Conservation (phyloP, 2,113 vertebrate genomes). For the pig (Sus scrofa) region DNA sequence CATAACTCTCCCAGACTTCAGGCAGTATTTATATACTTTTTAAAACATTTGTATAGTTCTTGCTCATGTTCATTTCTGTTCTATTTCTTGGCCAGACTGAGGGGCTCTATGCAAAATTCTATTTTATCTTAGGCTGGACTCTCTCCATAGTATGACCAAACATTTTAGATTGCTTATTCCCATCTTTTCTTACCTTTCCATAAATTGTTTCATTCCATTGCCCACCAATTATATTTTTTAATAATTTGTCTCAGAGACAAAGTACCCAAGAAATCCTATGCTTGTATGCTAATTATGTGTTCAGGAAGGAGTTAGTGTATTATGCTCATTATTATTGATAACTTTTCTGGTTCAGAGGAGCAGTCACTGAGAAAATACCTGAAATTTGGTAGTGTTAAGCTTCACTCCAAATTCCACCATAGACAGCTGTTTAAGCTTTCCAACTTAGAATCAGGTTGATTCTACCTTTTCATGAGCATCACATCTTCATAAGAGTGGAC, state of each 20-base stretch:
- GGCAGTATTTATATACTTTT: not conserved
- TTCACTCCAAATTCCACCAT: not conserved
- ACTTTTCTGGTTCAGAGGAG: not conserved
- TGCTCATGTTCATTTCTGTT: not conserved
- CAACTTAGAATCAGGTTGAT: not conserved
- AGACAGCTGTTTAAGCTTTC: not conserved
- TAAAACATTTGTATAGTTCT: not conserved
- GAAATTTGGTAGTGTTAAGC: not conserved
- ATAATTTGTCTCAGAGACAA: not conserved
- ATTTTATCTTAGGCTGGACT: not conserved
- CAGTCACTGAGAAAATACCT: not conserved
- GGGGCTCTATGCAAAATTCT: not conserved
- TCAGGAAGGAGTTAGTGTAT: not conserved
- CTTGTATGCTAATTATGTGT: not conserved
- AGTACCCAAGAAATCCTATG: not conserved
- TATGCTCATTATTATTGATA: not conserved
- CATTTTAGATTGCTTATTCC: not conserved
- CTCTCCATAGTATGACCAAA: not conserved
- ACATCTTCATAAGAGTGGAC: not conserved
- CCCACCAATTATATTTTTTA: not conserved
- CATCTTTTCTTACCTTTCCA: not conserved
- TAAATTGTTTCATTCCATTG: not conserved
- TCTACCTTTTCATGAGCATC: not conserved
- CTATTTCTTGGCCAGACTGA: not conserved
- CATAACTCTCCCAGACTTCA: no score